phyloP scores from a whole-genome alignment of 2,113 vertebrate species.

The Hystrix brachyura region DNA sequence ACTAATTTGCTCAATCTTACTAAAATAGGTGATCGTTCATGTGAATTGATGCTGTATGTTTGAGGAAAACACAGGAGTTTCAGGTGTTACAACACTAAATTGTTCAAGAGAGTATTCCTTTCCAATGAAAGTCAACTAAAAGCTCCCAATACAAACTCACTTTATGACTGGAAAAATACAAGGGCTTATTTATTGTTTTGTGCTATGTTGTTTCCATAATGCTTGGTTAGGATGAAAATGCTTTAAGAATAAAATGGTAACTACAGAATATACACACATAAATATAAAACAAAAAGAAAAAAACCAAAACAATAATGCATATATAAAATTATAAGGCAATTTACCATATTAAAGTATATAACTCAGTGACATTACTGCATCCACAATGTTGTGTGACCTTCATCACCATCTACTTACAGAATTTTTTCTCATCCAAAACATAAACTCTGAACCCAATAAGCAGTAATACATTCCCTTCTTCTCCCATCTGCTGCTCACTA shows the following conservation, averaged over 20 bases:
- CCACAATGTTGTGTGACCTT: background rate
- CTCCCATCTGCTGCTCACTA: background rate
- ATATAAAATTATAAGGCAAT: background rate
- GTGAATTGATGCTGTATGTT: background rate
- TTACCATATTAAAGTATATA: background rate
- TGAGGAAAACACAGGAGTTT: background rate
- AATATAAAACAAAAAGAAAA: no score
- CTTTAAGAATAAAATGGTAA: constrained; percentile 20
- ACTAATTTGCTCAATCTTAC: constrained; percentile 7
- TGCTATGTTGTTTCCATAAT: background rate
- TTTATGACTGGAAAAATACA: constrained; percentile 34
- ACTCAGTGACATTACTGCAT: background rate
- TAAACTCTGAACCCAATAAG: background rate
- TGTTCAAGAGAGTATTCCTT: background rate
- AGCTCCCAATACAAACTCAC: background rate
- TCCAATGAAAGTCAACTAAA: constrained; percentile 9
- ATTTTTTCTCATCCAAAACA: background rate
- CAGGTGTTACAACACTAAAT: background rate
- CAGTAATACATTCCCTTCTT: background rate
- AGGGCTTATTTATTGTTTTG: background rate
- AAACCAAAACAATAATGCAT: no score
- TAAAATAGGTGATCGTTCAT: background rate
- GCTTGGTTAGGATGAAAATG: background rate
- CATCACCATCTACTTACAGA: background rate
- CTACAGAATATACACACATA: background rate